Percentiles rank a stretch among this genome's conserved stretches.
These are phyloP conservation scores for Sebastes variabilis DNA, from an alignment of 2,797 vertebrate species.

Conservation along the genomic window DNA sequence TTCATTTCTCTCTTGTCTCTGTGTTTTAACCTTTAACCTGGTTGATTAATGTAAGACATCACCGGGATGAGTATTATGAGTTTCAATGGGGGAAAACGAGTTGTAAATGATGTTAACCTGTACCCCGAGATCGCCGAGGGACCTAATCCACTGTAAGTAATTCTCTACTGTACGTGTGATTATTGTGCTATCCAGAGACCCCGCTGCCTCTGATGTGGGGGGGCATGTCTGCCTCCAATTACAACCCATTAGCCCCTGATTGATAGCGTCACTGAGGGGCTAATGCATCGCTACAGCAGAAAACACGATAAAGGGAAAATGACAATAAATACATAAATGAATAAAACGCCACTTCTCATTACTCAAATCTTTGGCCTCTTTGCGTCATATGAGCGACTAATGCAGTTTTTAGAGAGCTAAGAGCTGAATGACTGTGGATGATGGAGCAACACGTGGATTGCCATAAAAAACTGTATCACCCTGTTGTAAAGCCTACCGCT, in stretches of 20 bases:
- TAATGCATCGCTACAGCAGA: conserved; percentile 69
- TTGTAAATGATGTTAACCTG: conserved; percentile 48
- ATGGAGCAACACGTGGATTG: neutral
- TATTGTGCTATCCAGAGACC: conserved; percentile 49
- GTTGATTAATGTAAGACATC: conserved; percentile 42
- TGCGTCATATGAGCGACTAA: conserved; percentile 25
- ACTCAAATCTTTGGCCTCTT: conserved; percentile 31
- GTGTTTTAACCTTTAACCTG: conserved; percentile 18
- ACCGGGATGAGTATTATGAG: conserved; percentile 37
- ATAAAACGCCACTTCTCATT: conserved; percentile 71
- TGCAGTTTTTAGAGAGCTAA: conserved; percentile 14
- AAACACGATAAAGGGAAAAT: conserved; percentile 68
- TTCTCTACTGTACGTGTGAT: conserved; percentile 50
- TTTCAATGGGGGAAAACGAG: conserved; percentile 56
- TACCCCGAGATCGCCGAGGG: conserved; percentile 25
- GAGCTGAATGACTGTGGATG: conserved; percentile 10
- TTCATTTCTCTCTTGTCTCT: neutral
- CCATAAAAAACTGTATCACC: neutral
- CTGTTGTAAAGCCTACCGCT: neutral
- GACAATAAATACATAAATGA: conserved; percentile 72
- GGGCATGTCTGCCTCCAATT: conserved; percentile 69
- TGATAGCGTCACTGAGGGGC: conserved; percentile 71
- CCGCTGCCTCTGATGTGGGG: conserved; percentile 54
- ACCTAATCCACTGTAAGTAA: conserved; percentile 33
- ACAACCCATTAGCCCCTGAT: conserved; percentile 75